Evolutionary conservation across 2,113 vertebrate genomes (phyloP).

Genomic region (Pangasianodon hypophthalmus): DNA sequence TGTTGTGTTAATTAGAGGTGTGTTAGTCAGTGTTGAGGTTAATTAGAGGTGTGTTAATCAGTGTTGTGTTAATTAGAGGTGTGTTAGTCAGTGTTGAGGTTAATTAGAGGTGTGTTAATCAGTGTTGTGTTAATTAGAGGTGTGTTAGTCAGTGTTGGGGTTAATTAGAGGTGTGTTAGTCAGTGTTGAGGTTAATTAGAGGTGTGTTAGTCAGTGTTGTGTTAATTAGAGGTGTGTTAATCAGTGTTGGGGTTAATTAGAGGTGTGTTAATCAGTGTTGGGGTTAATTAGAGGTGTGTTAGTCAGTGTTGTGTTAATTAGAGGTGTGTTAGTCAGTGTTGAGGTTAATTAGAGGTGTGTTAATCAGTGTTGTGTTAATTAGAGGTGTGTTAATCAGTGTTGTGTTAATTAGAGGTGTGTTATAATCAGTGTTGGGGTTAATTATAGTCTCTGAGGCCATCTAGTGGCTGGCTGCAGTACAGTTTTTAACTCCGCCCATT

Average conservation of each 20-base stretch:
- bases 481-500: too few relatives aligned
- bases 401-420: too few relatives aligned
- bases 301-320: neutral
- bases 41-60: neutral
- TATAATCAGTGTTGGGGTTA: neutral
- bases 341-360: neutral
- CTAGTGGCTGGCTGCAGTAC: too few relatives aligned
- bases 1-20: neutral
- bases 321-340: neutral
- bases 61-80: neutral
- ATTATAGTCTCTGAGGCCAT: neutral
- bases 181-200: neutral
- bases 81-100: neutral
- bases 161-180: neutral
- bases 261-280: too few relatives aligned
- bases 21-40: neutral
- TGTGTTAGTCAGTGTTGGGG: neutral
- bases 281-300: neutral
- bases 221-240: neutral
- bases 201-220: neutral
- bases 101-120: neutral
- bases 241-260: neutral
- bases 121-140: neutral
- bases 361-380: neutral
- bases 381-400: neutral